A percentile compares a stretch with the other conserved stretches of the same genome.
Evolutionary conservation across 2,888 invertebrate species (phyloP).

Genomic region (Cephus sareptanus): DNA sequence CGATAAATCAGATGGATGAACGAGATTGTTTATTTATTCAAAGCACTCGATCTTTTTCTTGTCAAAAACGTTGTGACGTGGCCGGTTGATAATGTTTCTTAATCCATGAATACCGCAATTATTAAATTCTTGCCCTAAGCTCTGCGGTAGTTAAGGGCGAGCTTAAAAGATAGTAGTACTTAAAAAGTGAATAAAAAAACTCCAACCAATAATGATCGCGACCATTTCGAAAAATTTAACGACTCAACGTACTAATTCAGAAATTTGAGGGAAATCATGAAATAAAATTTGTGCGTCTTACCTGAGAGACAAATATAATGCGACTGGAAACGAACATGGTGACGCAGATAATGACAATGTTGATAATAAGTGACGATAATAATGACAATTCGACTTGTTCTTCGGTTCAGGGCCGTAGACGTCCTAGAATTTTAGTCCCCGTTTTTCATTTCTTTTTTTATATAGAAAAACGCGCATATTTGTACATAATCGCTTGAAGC

Average conservation of each 20-base stretch:
- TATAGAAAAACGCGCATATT: neutral
- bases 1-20: neutral
- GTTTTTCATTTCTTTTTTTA: constrained; percentile 2
- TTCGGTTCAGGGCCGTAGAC: neutral
- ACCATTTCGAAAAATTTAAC: neutral
- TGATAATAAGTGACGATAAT: constrained; percentile 21
- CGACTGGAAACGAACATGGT: neutral
- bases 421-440: constrained; percentile 9
- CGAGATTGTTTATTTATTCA: neutral
- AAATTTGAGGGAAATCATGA: neutral
- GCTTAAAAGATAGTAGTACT: neutral
- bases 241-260: neutral
- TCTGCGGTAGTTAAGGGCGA: neutral
- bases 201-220: neutral
- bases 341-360: neutral
- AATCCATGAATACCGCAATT: neutral
- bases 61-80: neutral
- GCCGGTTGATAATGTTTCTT: neutral
- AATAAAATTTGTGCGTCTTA: neutral
- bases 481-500: neutral
- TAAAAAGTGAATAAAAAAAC: neutral
- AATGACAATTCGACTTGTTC: constrained; percentile 1
- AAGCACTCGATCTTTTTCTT: neutral
- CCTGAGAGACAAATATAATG: neutral
- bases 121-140: neutral